Conservation (phyloP, 1,140 invertebrate genomes). For the Heliconius eleuchia region DNA sequence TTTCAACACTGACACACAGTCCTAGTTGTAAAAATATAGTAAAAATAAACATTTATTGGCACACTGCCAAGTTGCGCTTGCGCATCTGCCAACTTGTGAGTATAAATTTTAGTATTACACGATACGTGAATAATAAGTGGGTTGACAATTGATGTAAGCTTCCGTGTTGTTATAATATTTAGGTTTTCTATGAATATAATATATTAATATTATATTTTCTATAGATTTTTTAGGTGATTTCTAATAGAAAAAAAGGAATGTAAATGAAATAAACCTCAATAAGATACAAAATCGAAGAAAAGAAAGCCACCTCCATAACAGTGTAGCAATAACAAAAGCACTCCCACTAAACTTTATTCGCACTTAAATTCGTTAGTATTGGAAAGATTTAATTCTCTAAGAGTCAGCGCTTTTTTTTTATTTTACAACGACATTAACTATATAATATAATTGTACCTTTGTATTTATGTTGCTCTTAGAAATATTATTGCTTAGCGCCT, state of each 20-base stretch:
- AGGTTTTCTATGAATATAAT: conserved; percentile 1
- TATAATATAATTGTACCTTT: conserved; percentile 53
- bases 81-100: conserved; percentile 42
- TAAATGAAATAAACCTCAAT: too few species aligned
- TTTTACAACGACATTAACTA: conserved; percentile 69
- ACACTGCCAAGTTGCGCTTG: conserved; percentile 48
- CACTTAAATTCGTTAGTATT: conserved; percentile 66
- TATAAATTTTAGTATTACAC: conserved; percentile 52
- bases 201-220: neutral
- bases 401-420: conserved; percentile 71
- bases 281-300: neutral
- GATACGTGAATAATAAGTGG: conserved; percentile 49
- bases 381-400: conserved; percentile 73
- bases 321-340: conserved; percentile 47
- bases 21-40: conserved; percentile 38
- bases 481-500: conserved; percentile 51
- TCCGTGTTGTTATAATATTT: conserved; percentile 40
- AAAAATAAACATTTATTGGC: conserved; percentile 50
- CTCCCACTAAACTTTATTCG: conserved; percentile 67
- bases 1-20: conserved; percentile 45
- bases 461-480: conserved; percentile 27
- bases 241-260: too few species aligned
- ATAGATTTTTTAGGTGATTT: too few species aligned
- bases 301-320: conserved; percentile 25
- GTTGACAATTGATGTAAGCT: conserved; percentile 44